phyloP scores from a whole-genome alignment of 2,113 vertebrate genomes.

The Mohoua ochrocephala region DNA sequence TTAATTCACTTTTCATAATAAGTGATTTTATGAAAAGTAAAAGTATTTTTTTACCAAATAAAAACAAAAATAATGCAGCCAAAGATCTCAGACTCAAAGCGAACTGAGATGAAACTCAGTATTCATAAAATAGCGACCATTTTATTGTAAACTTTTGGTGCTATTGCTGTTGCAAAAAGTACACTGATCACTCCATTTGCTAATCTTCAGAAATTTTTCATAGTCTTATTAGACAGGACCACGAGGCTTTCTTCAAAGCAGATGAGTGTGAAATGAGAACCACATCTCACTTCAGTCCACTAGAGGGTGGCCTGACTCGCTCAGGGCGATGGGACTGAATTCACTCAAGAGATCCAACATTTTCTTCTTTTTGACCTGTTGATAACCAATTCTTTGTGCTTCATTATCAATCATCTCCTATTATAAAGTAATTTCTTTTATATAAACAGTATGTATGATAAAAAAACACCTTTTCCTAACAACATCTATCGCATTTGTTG shows the following conservation, averaged over 20 bases:
- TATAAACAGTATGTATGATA: background rate
- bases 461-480: background rate
- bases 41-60: background rate
- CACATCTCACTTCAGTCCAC: slow-evolving; percentile 66
- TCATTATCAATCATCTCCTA: background rate
- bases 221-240: background rate
- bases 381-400: slow-evolving; percentile 24
- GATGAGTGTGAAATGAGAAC: background rate
- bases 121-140: background rate
- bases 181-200: background rate
- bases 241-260: background rate
- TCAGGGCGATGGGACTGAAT: slow-evolving; percentile 24
- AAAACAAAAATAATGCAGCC: background rate
- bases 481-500: background rate
- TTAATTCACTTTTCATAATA: background rate
- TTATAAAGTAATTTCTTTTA: background rate
- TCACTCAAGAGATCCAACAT: background rate
- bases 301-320: slow-evolving; percentile 71
- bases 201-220: background rate
- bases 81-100: background rate
- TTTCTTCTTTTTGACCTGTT: slow-evolving; percentile 56
- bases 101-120: background rate
- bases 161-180: background rate
- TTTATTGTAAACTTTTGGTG: background rate
- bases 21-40: background rate